Evolutionary conservation across 2,888 invertebrate genomes (phyloP).

Genomic region (Drosophila longiperda): DNA sequence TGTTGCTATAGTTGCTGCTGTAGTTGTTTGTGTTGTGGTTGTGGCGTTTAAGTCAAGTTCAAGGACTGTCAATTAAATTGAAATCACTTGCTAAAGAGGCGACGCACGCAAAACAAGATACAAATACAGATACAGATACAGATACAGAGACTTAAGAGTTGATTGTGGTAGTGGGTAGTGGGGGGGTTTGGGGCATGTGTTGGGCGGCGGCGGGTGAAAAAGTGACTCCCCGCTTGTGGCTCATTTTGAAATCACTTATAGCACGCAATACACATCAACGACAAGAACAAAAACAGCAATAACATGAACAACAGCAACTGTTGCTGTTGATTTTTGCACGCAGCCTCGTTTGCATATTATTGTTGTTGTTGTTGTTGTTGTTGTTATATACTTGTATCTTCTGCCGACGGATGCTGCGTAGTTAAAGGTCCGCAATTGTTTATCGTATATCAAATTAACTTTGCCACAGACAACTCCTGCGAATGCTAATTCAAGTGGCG

Average conservation of each 20-base stretch:
- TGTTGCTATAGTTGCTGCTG: slow-evolving; percentile 19
- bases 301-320: not conserved
- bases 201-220: slow-evolving; percentile 14
- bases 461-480: not conserved
- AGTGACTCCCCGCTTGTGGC: slow-evolving; percentile 39
- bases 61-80: slow-evolving; percentile 83
- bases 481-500: slow-evolving; percentile 1
- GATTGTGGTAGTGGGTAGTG: not conserved
- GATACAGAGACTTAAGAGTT: slow-evolving; percentile 22
- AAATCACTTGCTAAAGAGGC: slow-evolving; percentile 78
- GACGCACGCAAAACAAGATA: slow-evolving; percentile 61
- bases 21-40: slow-evolving; percentile 63
- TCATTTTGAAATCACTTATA: slow-evolving; percentile 63
- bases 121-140: slow-evolving; percentile 56
- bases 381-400: slow-evolving; percentile 27
- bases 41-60: slow-evolving; percentile 82
- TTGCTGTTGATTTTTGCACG: slow-evolving; percentile 46
- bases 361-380: slow-evolving; percentile 32
- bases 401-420: slow-evolving; percentile 66
- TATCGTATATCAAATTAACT: slow-evolving; percentile 4
- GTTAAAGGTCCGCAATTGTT: slow-evolving; percentile 66
- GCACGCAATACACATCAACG: slow-evolving; percentile 38
- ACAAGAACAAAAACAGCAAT: not conserved
- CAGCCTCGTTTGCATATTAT: slow-evolving; percentile 51
- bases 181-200: not conserved